These are phyloP conservation scores for Antidorcas marsupialis DNA, from an alignment of 2,113 vertebrate genomes.

Conservation along the genomic window DNA sequence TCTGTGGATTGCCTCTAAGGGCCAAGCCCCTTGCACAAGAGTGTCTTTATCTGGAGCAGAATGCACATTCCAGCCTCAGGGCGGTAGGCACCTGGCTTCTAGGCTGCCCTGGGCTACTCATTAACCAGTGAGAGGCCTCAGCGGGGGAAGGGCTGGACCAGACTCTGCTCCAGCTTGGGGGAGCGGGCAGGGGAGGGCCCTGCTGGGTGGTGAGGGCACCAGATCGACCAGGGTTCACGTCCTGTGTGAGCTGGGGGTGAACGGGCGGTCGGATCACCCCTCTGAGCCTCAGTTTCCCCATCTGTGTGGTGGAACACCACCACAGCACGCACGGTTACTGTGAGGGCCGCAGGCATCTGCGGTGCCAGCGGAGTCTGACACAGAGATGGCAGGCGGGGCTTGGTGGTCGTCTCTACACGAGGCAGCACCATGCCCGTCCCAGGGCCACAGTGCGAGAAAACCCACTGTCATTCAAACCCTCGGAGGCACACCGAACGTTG, in stretches of 20 bases:
- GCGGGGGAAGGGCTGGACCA: neutral
- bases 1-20: slow-evolving; percentile 35
- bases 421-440: neutral
- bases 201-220: neutral
- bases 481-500: accelerated
- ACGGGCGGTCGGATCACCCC: neutral
- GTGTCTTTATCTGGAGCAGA: slow-evolving; percentile 77
- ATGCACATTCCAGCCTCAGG: slow-evolving; percentile 74
- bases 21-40: slow-evolving; percentile 52
- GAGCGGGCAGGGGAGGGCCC: neutral
- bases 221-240: neutral
- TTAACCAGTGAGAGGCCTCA: slow-evolving; percentile 70
- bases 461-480: accelerated
- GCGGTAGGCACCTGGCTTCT: slow-evolving; percentile 67
- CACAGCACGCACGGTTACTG: accelerated
- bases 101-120: slow-evolving; percentile 65
- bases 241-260: neutral
- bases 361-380: neutral
- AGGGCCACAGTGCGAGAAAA: neutral
- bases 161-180: neutral
- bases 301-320: neutral
- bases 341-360: neutral
- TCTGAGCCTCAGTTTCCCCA: neutral
- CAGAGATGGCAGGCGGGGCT: neutral
- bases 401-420: too few species aligned